Base-by-base conservation (phyloP, 2,888 invertebrate species). In the Ceriagrion tenellum region DNA sequence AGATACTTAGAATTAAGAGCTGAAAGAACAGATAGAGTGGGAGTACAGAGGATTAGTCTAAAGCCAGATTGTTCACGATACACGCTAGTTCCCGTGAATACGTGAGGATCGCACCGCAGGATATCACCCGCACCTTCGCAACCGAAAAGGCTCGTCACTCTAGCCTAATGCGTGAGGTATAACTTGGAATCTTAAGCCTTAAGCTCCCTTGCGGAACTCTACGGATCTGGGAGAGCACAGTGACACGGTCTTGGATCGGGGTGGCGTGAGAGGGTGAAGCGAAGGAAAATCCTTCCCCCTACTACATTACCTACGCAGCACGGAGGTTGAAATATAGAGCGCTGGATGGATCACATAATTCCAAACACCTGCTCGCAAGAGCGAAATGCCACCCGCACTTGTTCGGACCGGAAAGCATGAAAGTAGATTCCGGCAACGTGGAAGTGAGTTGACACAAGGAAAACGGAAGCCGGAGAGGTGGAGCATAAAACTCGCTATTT, bases 131-230 rank as follows among this genome's bases (percentile, higher is more conserved):
- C 35, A n/a, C 26, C 26, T 81, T 81, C 30, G 81, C 81, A 35
- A 81, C 35, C 81, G 35, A 81, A 81, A 81, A 81, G 81, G 16
- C 81, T 35, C 81, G 13, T 69, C 69, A n/a, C 26, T 69, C 26
- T 8, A n/a, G 81, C 81, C n/a, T 81, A 81, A 35, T 81, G 81
- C 81, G 30, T 18, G 8, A 6, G 2, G 47, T 35, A 81, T 35
- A 81, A 81, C 81, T 81, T 81, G 81, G 81, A 81, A 81, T 81
- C 81, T 13, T 47, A 35, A 81, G 81, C 81, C 81, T 35, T 81
- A 26, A 81, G 35, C 81, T 35, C 35, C 35, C 35, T 23, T 16
- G 16, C 35, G 35, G 8, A 35, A 81, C 81, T n/a, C n/a, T 30
- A 81, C 35, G 81, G 81, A 35, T 35, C 30, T 35, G 81, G 26